phyloP scores from a whole-genome alignment of 2,797 vertebrate genomes.

The Eremophila alpestris region DNA sequence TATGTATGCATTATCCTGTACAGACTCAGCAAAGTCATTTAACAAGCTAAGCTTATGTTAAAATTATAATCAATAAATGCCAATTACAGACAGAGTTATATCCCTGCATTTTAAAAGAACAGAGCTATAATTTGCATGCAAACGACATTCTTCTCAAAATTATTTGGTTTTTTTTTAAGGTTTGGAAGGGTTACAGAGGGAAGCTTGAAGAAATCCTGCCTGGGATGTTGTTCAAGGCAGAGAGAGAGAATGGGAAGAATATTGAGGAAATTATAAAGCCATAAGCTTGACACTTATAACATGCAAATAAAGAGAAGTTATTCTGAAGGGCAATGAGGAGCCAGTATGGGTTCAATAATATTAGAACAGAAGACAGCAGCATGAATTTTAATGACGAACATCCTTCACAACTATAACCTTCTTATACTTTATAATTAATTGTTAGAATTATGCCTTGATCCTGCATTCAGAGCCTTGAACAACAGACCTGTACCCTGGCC shows the following conservation, averaged over 20 bases:
- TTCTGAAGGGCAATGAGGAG: constrained; percentile 53
- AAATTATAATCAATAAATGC: constrained; percentile 71
- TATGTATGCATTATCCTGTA: constrained; percentile 22
- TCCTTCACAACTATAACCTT: constrained; percentile 19
- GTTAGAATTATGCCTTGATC: constrained; percentile 12
- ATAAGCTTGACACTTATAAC: constrained; percentile 49
- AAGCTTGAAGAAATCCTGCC: not conserved
- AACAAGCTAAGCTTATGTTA: constrained; percentile 55
- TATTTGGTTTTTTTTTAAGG: constrained; percentile 7
- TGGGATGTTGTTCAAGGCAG: constrained; percentile 11
- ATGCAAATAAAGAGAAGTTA: constrained; percentile 60
- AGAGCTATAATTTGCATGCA: constrained; percentile 30
- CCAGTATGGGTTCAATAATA: constrained; percentile 1
- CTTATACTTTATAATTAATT: constrained; percentile 65
- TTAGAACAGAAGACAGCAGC: constrained; percentile 44
- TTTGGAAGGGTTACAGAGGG: not conserved
- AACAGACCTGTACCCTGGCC: not conserved
- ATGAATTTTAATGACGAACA: constrained; percentile 56
- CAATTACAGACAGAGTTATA: constrained; percentile 32
- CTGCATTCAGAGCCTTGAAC: not conserved
- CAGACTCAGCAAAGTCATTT: constrained; percentile 53
- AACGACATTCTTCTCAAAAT: not conserved
- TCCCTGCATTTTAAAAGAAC: constrained; percentile 1
- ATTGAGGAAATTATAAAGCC: constrained; percentile 42
- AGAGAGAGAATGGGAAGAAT: not conserved